Conservation (phyloP, 2,888 invertebrate genomes). For the Patella pellucida region DNA sequence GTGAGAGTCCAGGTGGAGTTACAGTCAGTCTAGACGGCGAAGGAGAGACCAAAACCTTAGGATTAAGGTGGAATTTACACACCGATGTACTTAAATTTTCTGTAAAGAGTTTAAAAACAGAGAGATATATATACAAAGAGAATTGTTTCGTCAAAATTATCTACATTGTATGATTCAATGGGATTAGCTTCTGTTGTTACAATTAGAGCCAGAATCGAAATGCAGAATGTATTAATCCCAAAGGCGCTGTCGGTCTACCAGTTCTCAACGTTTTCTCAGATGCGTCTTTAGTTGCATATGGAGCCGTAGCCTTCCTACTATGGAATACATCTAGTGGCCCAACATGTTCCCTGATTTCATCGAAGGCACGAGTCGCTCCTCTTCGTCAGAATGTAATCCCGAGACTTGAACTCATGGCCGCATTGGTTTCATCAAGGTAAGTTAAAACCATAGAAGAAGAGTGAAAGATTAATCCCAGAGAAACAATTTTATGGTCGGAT, state of each 20-base stretch:
- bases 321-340: no score
- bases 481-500: no score
- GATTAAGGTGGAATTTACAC: slow-evolving; percentile 3
- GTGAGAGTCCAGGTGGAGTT: neutral
- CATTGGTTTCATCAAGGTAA: no score
- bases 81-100: slow-evolving; percentile 2
- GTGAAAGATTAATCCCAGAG: no score
- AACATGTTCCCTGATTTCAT: no score
- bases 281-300: no score
- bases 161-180: slow-evolving; percentile 15
- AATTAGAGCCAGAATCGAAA: slow-evolving; percentile 15
- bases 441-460: no score
- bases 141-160: neutral
- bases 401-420: no score
- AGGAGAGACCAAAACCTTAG: slow-evolving; percentile 13
- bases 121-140: neutral
- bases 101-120: neutral
- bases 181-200: slow-evolving; percentile 8
- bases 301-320: no score
- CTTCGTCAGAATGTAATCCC: no score
- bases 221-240: slow-evolving; percentile 16
- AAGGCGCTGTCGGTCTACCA: slow-evolving; percentile 1
- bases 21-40: neutral
- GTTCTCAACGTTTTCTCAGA: slow-evolving; percentile 15
- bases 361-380: no score